Base-by-base conservation (phyloP, 2,797 vertebrate genomes). In the Nannoperca australis region DNA sequence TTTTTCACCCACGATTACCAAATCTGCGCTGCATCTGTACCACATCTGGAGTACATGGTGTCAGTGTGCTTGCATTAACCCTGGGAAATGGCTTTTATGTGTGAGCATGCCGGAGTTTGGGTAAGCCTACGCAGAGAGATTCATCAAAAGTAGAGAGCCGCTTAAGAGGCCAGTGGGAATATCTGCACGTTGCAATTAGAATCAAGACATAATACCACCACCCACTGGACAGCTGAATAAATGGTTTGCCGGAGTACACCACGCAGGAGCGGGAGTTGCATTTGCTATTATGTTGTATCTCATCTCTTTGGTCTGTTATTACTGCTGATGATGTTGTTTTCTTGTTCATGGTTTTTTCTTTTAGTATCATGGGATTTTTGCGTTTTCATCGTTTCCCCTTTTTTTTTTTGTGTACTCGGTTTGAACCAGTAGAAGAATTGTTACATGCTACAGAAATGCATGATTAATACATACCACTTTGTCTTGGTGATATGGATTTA, bases 121-220 rank as follows among this genome's bases (percentile, higher is more conserved):
- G 79, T 88, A 69, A 88, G 84, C 90, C 90, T 85, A 93, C 89
- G 85, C 90, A 91, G 62, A 85, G 88, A 90, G 79, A 92, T 93
- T 91, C 82, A 91, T 93, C 88, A 91, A 85, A 91, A 87, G 86
- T 90, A 83, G 86, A 91, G 90, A 86, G 88, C 81, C 82, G 85
- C 91, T 93, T 91, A 92, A 88, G 90, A 93, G 92, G 91, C 89
- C 90, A 82, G 85, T 92, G 91, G 92, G 91, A 93, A 92, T 93
- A 94, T 92, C 85, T 91, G 89, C 90, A 88, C 83, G 59, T 92
- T 88, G 89, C 91, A 94, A 93, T 95, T 93, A 91, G 92, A 88
- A 89, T 94, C 91, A 92, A 90, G 92, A 91, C 85, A 90, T 91
- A 91, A 93, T 92, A 90, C 91, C 90, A 85, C 91, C 91, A 93